Conservation (phyloP, 1,140 invertebrate species). For the Drosophila tristis region DNA sequence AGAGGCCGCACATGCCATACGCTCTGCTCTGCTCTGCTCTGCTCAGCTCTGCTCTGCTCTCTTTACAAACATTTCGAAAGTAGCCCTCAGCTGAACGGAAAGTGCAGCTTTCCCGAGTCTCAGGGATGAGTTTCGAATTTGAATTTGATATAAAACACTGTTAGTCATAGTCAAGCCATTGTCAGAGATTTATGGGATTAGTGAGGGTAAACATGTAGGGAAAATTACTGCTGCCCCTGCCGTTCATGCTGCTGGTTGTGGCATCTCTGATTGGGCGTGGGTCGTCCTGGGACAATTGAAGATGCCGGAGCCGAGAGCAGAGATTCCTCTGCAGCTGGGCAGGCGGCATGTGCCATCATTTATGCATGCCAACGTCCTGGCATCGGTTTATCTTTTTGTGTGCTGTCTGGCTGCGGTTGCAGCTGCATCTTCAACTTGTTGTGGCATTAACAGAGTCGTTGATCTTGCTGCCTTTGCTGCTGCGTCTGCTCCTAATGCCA, state of each 20-base stretch:
- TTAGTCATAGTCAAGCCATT: too few relatives aligned
- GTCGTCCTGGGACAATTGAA: not conserved
- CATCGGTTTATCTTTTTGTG: constrained; percentile 62
- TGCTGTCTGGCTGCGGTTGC: constrained; percentile 45
- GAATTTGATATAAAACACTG: too few relatives aligned
- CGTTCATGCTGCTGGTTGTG: not conserved
- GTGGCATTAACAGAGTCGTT: constrained; percentile 79
- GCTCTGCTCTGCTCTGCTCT: not conserved
- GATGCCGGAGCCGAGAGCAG: not conserved
- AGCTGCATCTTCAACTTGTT: constrained; percentile 71
- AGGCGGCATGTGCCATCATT: constrained; percentile 46
- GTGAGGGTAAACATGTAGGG: too few relatives aligned
- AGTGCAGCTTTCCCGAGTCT: too few relatives aligned
- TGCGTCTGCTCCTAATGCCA: constrained; percentile 23
- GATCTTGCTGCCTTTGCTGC: constrained; percentile 51
- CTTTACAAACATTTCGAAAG: too few relatives aligned
- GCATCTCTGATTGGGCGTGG: not conserved
- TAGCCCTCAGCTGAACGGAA: too few relatives aligned
- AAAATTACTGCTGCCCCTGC: too few relatives aligned
- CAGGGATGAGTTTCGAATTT: too few relatives aligned
- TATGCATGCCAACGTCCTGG: constrained; percentile 53
- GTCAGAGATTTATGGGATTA: too few relatives aligned
- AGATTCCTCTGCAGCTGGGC: constrained; percentile 5
- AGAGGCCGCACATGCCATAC: not conserved
- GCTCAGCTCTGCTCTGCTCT: not conserved